These are phyloP conservation scores for Blastobasis lacticolella DNA, from an alignment of 2,888 invertebrate species.

Conservation along the genomic window DNA sequence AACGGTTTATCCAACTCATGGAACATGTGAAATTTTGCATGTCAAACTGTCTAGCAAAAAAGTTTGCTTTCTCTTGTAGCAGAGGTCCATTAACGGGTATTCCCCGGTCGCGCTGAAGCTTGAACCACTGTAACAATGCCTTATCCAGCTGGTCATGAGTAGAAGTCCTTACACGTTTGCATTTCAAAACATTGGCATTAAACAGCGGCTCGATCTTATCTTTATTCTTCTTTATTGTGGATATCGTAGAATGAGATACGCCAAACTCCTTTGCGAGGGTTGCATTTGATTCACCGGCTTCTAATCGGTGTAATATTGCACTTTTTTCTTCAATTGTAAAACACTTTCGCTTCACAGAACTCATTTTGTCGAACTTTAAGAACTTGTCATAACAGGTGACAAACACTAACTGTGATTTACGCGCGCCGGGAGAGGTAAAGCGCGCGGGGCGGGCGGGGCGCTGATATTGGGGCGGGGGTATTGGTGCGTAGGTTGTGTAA, in stretches of 20 bases:
- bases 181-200: constrained; percentile 9
- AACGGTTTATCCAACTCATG: constrained; percentile 15
- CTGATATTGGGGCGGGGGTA: too few relatives aligned
- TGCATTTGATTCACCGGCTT: constrained; percentile 4
- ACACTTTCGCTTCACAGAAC: constrained; percentile 5
- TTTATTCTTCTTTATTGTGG: constrained; percentile 13
- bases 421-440: too few relatives aligned
- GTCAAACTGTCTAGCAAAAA: constrained; percentile 15
- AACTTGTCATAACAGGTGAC: too few relatives aligned
- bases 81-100: constrained; percentile 16
- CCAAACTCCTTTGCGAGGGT: constrained; percentile 12
- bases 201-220: constrained; percentile 7
- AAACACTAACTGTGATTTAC: too few relatives aligned
- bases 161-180: constrained; percentile 12
- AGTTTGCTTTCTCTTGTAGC: constrained; percentile 17
- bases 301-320: constrained; percentile 10
- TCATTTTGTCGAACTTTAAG: too few relatives aligned
- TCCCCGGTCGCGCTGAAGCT: constrained; percentile 13
- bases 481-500: too few relatives aligned
- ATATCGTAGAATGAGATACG: constrained; percentile 17
- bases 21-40: constrained; percentile 17
- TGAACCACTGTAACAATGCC: constrained; percentile 14
- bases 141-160: constrained; percentile 11
- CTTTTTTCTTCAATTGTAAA: constrained; percentile 13
- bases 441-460: too few relatives aligned